Percentiles rank a stretch among this genome's conserved stretches.
Conservation (phyloP, 2,888 invertebrate species). For the Acanthosoma haemorrhoidale region DNA sequence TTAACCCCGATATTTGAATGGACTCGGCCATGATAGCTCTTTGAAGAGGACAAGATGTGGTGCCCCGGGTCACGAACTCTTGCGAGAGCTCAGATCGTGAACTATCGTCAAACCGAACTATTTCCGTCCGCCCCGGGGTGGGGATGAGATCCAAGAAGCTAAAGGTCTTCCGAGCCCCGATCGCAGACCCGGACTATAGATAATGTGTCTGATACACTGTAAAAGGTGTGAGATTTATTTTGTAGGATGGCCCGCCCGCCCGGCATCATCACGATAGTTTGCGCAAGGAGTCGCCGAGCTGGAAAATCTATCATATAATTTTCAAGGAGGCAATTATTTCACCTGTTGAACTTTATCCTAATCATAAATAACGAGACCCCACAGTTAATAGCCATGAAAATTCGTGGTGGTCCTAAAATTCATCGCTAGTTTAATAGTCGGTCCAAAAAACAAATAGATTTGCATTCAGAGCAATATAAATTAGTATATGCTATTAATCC, state of each 20-base stretch:
- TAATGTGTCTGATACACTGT: neutral
- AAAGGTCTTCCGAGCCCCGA: neutral
- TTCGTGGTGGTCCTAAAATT: too few relatives aligned
- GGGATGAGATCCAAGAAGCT: neutral
- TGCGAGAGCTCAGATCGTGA: neutral
- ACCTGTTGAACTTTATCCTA: too few relatives aligned
- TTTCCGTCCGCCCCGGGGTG: neutral
- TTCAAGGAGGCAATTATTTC: too few relatives aligned
- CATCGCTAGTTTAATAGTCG: too few relatives aligned
- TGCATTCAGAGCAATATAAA: too few relatives aligned
- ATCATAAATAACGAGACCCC: too few relatives aligned
- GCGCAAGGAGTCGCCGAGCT: too few relatives aligned
- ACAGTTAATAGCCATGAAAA: too few relatives aligned
- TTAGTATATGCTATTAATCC: too few relatives aligned
- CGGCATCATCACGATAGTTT: too few relatives aligned
- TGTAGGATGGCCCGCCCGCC: neutral
- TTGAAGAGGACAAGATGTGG: neutral
- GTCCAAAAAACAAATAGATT: too few relatives aligned
- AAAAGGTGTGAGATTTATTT: neutral
- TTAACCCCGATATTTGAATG: slow-evolving; percentile 11
- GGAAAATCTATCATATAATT: too few relatives aligned
- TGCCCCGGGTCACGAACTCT: neutral
- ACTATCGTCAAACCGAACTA: neutral
- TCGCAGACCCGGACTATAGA: neutral
- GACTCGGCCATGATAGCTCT: neutral